Conservation (phyloP, 2,888 invertebrate species). For the Trisateles emortualis region DNA sequence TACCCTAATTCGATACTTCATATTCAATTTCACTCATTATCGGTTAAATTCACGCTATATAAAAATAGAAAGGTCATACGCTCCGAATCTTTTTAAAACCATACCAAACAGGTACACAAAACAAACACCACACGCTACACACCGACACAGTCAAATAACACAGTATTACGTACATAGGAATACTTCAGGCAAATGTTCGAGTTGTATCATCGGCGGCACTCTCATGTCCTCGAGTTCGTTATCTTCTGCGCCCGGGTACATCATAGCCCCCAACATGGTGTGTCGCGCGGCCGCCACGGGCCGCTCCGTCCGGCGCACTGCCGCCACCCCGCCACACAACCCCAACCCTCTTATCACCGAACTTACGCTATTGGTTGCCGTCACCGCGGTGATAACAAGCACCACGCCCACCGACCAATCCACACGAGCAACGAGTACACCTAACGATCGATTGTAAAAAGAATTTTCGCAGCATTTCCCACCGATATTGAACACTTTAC, state of each 20-base stretch:
- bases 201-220: slow-evolving; percentile 91
- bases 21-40: neutral
- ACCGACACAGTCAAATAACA: slow-evolving; percentile 51
- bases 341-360: slow-evolving; percentile 81
- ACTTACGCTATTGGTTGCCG: slow-evolving; percentile 70
- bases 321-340: slow-evolving; percentile 75
- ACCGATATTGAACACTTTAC: slow-evolving; percentile 76
- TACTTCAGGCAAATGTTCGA: slow-evolving; percentile 91
- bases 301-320: slow-evolving; percentile 75
- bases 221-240: slow-evolving; percentile 86
- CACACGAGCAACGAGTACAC: slow-evolving; percentile 64
- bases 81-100: slow-evolving; percentile 4
- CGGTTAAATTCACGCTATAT: neutral
- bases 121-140: slow-evolving; percentile 41
- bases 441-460: slow-evolving; percentile 79
- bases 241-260: slow-evolving; percentile 79
- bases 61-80: neutral
- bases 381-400: slow-evolving; percentile 73
- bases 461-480: slow-evolving; percentile 76
- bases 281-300: slow-evolving; percentile 67
- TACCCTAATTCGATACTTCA: too few species aligned
- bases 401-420: slow-evolving; percentile 83
- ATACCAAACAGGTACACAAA: slow-evolving; percentile 27
- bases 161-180: slow-evolving; percentile 89
- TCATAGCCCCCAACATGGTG: slow-evolving; percentile 83